Evolutionary conservation across 2,797 vertebrate genomes (phyloP).

Genomic region (Crenichthys baileyi): DNA sequence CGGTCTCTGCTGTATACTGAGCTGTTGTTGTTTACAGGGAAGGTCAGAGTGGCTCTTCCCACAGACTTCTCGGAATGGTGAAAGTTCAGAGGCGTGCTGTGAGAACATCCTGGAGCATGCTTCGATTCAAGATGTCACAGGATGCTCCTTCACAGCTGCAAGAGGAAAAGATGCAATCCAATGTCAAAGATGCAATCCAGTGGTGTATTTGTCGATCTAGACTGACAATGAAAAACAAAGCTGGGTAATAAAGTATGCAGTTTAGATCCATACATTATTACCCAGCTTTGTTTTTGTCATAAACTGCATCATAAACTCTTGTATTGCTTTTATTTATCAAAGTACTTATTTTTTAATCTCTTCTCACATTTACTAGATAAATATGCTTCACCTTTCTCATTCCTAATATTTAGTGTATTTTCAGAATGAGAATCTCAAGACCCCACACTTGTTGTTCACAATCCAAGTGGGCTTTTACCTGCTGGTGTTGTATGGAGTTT

Average conservation of each 20-base stretch:
- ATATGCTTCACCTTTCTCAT: too few relatives aligned
- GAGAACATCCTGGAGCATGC: constrained; percentile 53
- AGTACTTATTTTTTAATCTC: too few relatives aligned
- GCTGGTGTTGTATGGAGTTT: background rate
- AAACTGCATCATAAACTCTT: too few relatives aligned
- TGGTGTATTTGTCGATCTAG: background rate
- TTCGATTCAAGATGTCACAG: constrained; percentile 9
- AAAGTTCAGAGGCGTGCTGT: constrained; percentile 38
- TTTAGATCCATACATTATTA: too few relatives aligned
- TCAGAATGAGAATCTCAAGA: background rate
- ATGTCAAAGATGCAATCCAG: constrained; percentile 5
- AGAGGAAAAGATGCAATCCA: background rate
- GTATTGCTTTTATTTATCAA: too few relatives aligned
- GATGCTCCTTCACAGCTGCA: constrained; percentile 3
- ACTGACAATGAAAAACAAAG: background rate
- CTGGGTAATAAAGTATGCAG: background rate
- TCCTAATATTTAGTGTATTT: too few relatives aligned
- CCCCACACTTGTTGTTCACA: background rate
- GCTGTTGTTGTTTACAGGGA: constrained; percentile 56
- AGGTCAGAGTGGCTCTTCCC: constrained; percentile 58
- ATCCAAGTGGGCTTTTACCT: background rate
- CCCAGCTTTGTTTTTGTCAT: too few relatives aligned
- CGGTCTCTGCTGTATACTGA: constrained; percentile 19
- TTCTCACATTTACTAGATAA: too few relatives aligned
- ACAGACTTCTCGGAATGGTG: constrained; percentile 31